phyloP scores from a whole-genome alignment of 2,113 vertebrate species.

The Clarias batrachus region DNA sequence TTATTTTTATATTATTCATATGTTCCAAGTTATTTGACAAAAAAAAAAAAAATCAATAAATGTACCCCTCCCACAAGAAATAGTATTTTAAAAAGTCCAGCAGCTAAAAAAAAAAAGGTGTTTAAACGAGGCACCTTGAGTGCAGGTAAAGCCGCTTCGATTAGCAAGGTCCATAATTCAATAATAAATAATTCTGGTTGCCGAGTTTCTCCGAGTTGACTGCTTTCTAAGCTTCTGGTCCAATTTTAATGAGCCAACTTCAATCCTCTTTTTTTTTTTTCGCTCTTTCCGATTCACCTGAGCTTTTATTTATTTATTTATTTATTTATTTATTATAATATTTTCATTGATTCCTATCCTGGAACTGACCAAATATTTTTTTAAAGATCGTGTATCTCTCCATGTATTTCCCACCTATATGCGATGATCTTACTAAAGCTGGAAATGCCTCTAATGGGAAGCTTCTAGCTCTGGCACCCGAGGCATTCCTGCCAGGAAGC shows the following conservation, averaged over 20 bases:
- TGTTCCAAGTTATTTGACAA: neutral
- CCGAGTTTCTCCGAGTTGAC: neutral
- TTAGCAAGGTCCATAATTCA: neutral
- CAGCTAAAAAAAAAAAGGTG: neutral
- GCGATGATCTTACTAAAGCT: conserved; percentile 23
- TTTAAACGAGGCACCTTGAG: neutral
- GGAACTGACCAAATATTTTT: neutral
- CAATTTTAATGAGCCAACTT: conserved; percentile 35
- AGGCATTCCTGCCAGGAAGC: conserved; percentile 41
- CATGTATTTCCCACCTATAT: neutral
- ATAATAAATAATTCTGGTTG: neutral
- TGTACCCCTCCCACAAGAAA: neutral
- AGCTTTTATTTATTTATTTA: neutral
- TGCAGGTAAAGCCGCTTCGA: neutral
- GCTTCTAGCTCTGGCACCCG: conserved; percentile 9
- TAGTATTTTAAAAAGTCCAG: neutral
- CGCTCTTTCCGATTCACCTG: neutral
- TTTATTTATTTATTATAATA: neutral
- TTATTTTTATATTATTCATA: neutral
- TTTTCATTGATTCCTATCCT: too few relatives aligned
- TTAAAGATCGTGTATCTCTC: neutral
- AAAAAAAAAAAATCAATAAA: neutral
- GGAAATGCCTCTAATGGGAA: conserved; percentile 41
- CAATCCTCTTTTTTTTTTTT: neutral
- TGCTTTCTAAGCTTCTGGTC: conserved; percentile 29